phyloP scores from a whole-genome alignment of 2,113 vertebrate species.

The Epinephelus moara region DNA sequence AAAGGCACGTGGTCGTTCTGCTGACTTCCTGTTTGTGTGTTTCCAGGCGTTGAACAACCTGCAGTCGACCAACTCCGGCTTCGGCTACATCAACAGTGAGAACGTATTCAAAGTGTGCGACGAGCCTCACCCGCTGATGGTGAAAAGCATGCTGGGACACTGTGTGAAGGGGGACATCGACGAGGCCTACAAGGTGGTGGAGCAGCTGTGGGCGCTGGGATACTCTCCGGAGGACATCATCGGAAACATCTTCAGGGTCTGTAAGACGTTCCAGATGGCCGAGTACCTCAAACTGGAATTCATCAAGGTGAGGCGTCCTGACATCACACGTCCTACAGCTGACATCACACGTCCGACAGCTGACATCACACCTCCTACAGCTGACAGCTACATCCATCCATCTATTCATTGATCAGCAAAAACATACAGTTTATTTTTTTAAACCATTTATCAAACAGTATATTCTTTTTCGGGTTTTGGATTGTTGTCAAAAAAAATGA shows the following conservation, averaged over 20 bases:
- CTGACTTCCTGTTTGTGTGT: not conserved
- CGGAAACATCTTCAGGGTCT: slow-evolving; percentile 97
- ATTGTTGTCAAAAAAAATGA: too few species aligned
- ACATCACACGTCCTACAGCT: too few species aligned
- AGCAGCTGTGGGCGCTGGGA: slow-evolving; percentile 96
- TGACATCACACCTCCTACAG: too few species aligned
- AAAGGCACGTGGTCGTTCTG: fast-evolving
- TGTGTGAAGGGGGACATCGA: slow-evolving; percentile 91
- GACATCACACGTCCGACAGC: too few species aligned
- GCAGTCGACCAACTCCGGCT: slow-evolving; percentile 96
- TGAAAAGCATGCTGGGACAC: slow-evolving; percentile 96
- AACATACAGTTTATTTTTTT: too few species aligned
- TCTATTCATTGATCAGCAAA: too few species aligned
- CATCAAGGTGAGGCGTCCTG: slow-evolving; percentile 85
- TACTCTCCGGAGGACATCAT: slow-evolving; percentile 98
- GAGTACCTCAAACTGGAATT: slow-evolving; percentile 98
- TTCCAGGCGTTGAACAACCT: slow-evolving; percentile 95
- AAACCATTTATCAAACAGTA: too few species aligned
- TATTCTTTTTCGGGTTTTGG: too few species aligned
- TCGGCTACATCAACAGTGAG: slow-evolving; percentile 96
- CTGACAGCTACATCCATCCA: too few species aligned
- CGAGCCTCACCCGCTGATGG: slow-evolving; percentile 95
- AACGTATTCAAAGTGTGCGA: slow-evolving; percentile 99
- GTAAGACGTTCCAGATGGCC: slow-evolving; percentile 95
- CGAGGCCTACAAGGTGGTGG: slow-evolving; percentile 95